A percentile compares a stretch with the other conserved stretches of the same genome.
phyloP scores from a whole-genome alignment of 2,113 vertebrate genomes.

The Megaceryle torquata region DNA sequence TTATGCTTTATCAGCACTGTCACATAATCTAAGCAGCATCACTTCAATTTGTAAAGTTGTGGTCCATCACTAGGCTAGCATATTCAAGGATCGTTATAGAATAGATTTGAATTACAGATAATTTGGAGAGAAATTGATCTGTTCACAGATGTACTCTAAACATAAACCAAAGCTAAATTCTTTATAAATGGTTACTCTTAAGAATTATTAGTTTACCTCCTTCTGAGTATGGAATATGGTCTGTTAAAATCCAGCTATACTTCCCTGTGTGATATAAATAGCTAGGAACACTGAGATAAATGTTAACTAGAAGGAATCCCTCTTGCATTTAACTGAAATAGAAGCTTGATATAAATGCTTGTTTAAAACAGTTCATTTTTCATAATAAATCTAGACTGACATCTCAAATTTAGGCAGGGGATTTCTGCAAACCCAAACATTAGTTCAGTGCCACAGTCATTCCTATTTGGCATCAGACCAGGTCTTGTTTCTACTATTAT shows the following conservation, averaged over 20 bases:
- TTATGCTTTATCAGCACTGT: neutral
- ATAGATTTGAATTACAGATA: neutral
- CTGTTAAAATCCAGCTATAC: neutral
- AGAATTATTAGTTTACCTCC: neutral
- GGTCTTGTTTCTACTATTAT: conserved; percentile 28
- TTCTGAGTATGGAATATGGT: neutral
- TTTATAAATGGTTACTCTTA: neutral
- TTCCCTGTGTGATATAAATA: neutral
- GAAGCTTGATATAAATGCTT: neutral
- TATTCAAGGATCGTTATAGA: neutral
- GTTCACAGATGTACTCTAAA: neutral
- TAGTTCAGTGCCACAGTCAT: neutral
- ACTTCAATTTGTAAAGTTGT: neutral
- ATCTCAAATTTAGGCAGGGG: neutral
- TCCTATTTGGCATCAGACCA: neutral
- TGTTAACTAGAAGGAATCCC: neutral
- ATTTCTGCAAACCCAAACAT: neutral
- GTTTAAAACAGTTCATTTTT: neutral
- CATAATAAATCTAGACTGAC: neutral
- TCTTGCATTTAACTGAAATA: neutral
- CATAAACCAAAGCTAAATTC: neutral
- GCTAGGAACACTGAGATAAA: neutral
- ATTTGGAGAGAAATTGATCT: neutral
- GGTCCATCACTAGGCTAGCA: neutral
- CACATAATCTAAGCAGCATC: neutral